Evolutionary conservation across 2,797 vertebrate species (phyloP), one percentile per base, ranked within the genome.

Genomic region (Enteromius anoplus): DNA sequence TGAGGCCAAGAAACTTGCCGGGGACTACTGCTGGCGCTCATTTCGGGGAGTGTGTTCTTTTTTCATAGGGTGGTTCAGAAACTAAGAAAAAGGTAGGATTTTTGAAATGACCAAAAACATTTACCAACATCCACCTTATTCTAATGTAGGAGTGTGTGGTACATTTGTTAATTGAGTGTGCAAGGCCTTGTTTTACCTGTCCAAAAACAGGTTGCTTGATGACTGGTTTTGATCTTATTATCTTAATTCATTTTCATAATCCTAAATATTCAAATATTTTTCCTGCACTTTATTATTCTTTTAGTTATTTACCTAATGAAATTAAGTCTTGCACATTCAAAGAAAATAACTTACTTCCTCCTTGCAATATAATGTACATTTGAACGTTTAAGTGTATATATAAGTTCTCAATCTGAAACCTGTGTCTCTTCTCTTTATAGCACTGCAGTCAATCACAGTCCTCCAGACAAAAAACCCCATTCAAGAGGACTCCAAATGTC

Each of bases 21-120:
- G 83, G 78, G 90, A 94, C 17, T 91, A 95, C 81, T 97, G 96
- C 88, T 97, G 95, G 96, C 93, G 92, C 80, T 95, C 95, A 0
- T 89, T 97, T n/a, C 92, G 93, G 1, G 90, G 90, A 14, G 71
- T 95, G 82, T 97, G 96, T 79, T 87, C 95, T 68, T 95, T 90
- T 49, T 47, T 96, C 85, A 92, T 97, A 32, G 92, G 94, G 58
- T 90, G 95, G 89, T 94, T 96, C 78, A 88, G 87, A 75, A 92
- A 93, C 83, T 96, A 93, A 91, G 29, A 60, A 80, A 89, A 91
- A 92, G 93, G 84, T 68, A 73, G 21, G 70, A 4, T 23, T 26
- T 49, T 62, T 45, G 0, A 3, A 55, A 26, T 29, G 26, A 15
- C 49, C 6, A 55, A n/a, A 55, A 7, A 55, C 37, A 5, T 58